Conservation (phyloP, 2,888 invertebrate species). For the Loripinus fragilis region DNA sequence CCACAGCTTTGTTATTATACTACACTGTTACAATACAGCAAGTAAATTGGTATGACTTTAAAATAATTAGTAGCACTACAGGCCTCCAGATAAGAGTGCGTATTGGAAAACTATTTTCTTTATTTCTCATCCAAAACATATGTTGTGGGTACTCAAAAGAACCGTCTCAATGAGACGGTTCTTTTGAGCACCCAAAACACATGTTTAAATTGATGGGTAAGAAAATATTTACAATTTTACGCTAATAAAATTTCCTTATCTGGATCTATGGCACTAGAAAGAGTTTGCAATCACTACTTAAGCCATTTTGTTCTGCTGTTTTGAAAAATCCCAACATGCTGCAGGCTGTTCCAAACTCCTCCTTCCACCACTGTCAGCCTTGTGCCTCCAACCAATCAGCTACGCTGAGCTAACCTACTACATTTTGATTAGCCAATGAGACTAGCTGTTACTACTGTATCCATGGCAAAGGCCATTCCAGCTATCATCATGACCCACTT, state of each 20-base stretch:
- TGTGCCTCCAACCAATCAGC: not conserved
- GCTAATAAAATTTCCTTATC: too few relatives aligned
- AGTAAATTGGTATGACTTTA: too few relatives aligned
- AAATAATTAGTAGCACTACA: too few relatives aligned
- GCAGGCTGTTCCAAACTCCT: constrained; percentile 14
- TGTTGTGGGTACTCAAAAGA: too few relatives aligned
- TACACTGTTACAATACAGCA: not conserved
- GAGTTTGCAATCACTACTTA: not conserved
- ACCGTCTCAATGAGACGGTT: too few relatives aligned
- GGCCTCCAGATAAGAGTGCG: too few relatives aligned
- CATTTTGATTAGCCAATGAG: constrained; percentile 17
- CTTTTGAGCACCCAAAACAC: too few relatives aligned
- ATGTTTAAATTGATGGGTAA: too few relatives aligned
- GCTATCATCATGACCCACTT: constrained; percentile 38
- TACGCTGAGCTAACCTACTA: constrained; percentile 5
- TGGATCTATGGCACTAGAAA: not conserved
- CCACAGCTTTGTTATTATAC: not conserved
- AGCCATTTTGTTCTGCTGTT: not conserved
- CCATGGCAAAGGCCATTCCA: constrained; percentile 22
- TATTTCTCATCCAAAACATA: too few relatives aligned
- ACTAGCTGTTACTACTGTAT: constrained; percentile 16
- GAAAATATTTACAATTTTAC: too few relatives aligned
- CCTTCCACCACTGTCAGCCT: constrained; percentile 10
- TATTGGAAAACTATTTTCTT: too few relatives aligned
- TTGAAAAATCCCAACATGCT: not conserved